phyloP scores from a whole-genome alignment of 2,888 invertebrate species.

The Mechanitis messenoides region DNA sequence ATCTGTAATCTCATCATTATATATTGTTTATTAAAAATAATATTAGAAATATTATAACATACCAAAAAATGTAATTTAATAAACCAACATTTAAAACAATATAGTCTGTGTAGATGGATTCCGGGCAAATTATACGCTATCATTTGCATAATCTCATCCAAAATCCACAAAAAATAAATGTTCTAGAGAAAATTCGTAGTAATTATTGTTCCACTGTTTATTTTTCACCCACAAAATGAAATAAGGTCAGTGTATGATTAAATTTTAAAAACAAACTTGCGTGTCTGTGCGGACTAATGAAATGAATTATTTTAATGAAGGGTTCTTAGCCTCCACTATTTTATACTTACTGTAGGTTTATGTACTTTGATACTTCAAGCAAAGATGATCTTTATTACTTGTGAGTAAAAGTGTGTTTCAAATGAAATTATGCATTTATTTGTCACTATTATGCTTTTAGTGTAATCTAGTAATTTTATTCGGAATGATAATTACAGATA shows the following conservation, averaged over 20 bases:
- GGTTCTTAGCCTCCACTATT: constrained; percentile 36
- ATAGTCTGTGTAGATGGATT: constrained; percentile 15
- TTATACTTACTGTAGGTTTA: constrained; percentile 26
- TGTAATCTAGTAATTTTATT: constrained; percentile 27
- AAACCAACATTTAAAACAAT: constrained; percentile 13
- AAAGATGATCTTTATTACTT: constrained; percentile 8
- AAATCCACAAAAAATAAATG: constrained; percentile 25
- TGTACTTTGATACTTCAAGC: constrained; percentile 7
- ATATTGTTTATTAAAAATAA: no score
- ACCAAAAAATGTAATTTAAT: constrained; percentile 9
- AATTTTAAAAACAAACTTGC: constrained; percentile 58
- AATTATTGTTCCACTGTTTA: constrained; percentile 29
- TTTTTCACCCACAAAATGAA: constrained; percentile 29
- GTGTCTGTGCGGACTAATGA: constrained; percentile 58
- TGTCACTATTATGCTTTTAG: constrained; percentile 21
- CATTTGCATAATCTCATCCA: constrained; percentile 27
- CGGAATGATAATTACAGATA: constrained; percentile 38
- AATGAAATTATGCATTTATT: constrained; percentile 4
- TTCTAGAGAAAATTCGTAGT: constrained; percentile 20
- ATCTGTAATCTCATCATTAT: no score
- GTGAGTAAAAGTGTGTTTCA: constrained; percentile 10
- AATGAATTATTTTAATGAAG: constrained; percentile 68
- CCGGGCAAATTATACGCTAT: constrained; percentile 19
- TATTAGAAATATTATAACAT: no score
- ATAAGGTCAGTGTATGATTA: constrained; percentile 43